phyloP scores from a whole-genome alignment of 37 sponge, comb jelly and placozoan genomes.

The Theonella swinhoei region DNA sequence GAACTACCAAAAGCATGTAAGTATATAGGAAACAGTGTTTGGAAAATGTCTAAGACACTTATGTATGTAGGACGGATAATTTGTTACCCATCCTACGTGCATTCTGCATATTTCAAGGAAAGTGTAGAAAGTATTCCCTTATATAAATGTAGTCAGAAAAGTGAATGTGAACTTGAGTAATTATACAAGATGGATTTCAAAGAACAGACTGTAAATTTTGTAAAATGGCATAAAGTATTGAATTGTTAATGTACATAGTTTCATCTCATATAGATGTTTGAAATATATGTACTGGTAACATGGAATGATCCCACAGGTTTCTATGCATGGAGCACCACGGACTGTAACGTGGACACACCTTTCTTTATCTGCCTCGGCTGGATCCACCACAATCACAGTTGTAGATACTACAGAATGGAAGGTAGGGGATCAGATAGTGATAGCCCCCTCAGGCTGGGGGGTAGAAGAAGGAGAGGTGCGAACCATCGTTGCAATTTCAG shows the following conservation, averaged over 20 bases:
- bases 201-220: too few relatives aligned
- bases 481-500: conserved; percentile 23
- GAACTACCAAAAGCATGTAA: too few relatives aligned
- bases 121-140: too few relatives aligned
- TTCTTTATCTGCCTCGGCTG: conserved; percentile 28
- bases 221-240: too few relatives aligned
- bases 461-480: conserved; percentile 66
- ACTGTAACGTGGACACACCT: conserved; percentile 59
- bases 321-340: conserved; percentile 53
- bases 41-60: too few relatives aligned
- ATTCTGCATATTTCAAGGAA: too few relatives aligned
- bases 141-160: too few relatives aligned
- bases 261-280: neutral
- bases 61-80: too few relatives aligned
- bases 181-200: too few relatives aligned
- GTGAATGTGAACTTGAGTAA: too few relatives aligned
- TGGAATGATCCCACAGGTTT: conserved; percentile 31
- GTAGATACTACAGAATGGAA: conserved; percentile 55
- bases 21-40: too few relatives aligned
- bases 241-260: neutral
- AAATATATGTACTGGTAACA: neutral
- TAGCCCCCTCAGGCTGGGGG: conserved; percentile 78
- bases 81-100: too few relatives aligned
- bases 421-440: conserved; percentile 74
- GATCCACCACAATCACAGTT: conserved; percentile 16